A percentile compares a stretch with the other conserved stretches of the same genome.
Conservation (phyloP, 2,888 invertebrate genomes). For the Acronicta aceris region DNA sequence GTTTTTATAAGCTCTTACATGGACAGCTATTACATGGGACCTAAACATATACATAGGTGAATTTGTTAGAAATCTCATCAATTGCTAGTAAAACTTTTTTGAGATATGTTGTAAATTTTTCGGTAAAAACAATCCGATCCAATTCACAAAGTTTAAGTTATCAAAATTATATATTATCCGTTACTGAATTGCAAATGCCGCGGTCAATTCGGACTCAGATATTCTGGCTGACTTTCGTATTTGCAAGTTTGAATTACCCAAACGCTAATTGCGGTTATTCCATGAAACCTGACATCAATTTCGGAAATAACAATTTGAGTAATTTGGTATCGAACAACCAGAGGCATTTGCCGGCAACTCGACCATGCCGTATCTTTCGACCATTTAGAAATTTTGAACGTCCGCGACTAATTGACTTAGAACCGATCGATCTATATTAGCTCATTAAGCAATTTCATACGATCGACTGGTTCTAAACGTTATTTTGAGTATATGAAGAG, state of each 20-base stretch:
- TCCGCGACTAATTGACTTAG: slow-evolving; percentile 52
- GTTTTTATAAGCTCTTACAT: too few relatives aligned
- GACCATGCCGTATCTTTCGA: slow-evolving; percentile 49
- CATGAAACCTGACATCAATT: slow-evolving; percentile 68
- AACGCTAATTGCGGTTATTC: slow-evolving; percentile 66
- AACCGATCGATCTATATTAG: slow-evolving; percentile 44
- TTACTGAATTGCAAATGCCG: slow-evolving; percentile 33
- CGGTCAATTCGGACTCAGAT: slow-evolving; percentile 43
- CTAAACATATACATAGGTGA: too few relatives aligned
- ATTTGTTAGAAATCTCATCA: too few relatives aligned
- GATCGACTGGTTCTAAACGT: slow-evolving; percentile 35
- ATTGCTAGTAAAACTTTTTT: too few relatives aligned
- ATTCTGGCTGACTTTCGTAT: slow-evolving; percentile 52
- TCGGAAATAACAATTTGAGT: slow-evolving; percentile 71
- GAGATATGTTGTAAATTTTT: slow-evolving; percentile 15
- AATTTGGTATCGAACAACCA: slow-evolving; percentile 61
- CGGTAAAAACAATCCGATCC: not conserved
- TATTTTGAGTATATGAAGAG: slow-evolving; percentile 17
- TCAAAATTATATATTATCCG: slow-evolving; percentile 33
- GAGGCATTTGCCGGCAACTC: slow-evolving; percentile 42
- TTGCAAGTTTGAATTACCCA: slow-evolving; percentile 64
- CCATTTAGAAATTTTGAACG: slow-evolving; percentile 51
- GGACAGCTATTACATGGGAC: too few relatives aligned
- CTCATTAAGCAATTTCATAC: slow-evolving; percentile 51
- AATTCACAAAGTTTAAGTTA: slow-evolving; percentile 33